Conservation (phyloP, 2,888 invertebrate species). For the Nowickia ferox region DNA sequence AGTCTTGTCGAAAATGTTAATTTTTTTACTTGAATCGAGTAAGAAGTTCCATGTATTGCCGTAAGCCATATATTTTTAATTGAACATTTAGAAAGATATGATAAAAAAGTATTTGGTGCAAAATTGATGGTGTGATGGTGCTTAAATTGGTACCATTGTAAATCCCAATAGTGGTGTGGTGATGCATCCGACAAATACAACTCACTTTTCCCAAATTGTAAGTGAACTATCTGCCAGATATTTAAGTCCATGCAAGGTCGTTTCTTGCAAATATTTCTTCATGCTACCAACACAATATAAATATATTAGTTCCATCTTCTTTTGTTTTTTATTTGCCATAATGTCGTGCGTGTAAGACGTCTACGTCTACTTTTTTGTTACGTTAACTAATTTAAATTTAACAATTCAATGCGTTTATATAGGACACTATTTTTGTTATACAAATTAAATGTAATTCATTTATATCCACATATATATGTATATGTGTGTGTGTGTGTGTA, state of each 20-base stretch:
- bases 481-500: background rate
- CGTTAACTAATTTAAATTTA: background rate
- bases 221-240: constrained; percentile 76
- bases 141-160: too few species aligned
- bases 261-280: constrained; percentile 75
- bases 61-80: too few species aligned
- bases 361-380: background rate
- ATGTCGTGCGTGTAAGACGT: background rate
- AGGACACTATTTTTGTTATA: background rate
- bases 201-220: constrained; percentile 77
- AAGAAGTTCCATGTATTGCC: too few species aligned
- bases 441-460: background rate
- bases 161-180: too few species aligned
- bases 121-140: too few species aligned
- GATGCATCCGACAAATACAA: background rate
- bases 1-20: too few species aligned
- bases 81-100: too few species aligned
- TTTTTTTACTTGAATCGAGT: too few species aligned
- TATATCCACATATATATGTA: background rate
- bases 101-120: too few species aligned
- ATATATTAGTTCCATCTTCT: constrained; percentile 56
- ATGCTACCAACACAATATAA: constrained; percentile 69
- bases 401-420: background rate
- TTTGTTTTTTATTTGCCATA: constrained; percentile 49
- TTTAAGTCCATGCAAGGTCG: constrained; percentile 78